phyloP scores from a whole-genome alignment of 2,113 vertebrate genomes.

The Nyctereutes procyonoides region DNA sequence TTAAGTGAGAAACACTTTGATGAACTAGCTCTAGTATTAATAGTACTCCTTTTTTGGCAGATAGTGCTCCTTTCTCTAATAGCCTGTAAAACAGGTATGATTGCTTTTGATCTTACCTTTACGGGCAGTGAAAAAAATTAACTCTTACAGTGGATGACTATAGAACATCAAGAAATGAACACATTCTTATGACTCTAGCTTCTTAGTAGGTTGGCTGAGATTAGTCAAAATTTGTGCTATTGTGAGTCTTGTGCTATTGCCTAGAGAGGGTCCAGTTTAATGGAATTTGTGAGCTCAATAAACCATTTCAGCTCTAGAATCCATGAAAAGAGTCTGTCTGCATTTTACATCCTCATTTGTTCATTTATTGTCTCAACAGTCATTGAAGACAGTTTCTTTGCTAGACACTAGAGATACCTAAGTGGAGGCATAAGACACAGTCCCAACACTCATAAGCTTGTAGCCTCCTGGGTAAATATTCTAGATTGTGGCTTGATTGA shows the following conservation, averaged over 20 bases:
- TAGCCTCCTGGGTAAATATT: background rate
- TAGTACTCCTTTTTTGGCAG: background rate
- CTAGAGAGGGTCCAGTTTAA: background rate
- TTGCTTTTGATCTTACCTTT: background rate
- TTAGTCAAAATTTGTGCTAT: background rate
- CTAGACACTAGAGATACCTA: background rate
- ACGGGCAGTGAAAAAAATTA: background rate
- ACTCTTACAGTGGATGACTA: background rate
- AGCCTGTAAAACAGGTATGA: background rate
- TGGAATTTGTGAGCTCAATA: background rate
- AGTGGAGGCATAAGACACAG: background rate
- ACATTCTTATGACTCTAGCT: background rate
- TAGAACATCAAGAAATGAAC: background rate
- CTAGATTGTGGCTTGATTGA: background rate
- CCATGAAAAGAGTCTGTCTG: background rate
- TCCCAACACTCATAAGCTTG: background rate
- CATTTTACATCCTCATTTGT: background rate
- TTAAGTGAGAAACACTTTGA: background rate
- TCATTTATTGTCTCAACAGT: background rate
- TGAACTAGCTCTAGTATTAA: background rate
- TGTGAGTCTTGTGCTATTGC: background rate
- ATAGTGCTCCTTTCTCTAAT: background rate
- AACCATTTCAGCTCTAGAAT: background rate
- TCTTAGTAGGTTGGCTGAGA: background rate
- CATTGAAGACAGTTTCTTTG: background rate